Evolutionary conservation across 2,113 vertebrate genomes (phyloP), one percentile per base, ranked within the genome.

Genomic region (Dipodomys spectabilis): DNA sequence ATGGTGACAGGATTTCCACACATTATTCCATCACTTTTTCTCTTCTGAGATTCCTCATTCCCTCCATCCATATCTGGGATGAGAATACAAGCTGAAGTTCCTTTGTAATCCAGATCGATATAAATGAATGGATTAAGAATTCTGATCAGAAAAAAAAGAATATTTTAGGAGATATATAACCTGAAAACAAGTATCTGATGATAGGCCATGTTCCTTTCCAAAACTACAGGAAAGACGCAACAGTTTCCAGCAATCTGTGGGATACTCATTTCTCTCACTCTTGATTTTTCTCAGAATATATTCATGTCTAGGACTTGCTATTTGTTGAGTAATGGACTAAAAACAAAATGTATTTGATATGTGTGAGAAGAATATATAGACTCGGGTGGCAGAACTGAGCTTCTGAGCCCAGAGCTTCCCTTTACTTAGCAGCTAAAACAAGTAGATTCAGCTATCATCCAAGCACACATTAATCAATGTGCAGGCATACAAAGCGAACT

Each of bases 91-190:
- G 65, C 35, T 53, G 9, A 94, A 93, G 80, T 95, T 78, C 20
- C n/a, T 93, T 91, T 90, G 22, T 81, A 22, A 57, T 78, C 35
- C 32, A 80, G 49, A 74, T 15, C 18, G 28, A 45, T 64, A 82
- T 32, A 84, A 44, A 64, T 82, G 88, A 92, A 88, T 93, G 77
- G 64, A 64, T 71, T 68, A 80, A 80, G 69, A 93, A 60, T 83
- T 89, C 60, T 15, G 53, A 57, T 13, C 53, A 57, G 53, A 57
- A 16, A 57, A 13, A 57, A 57, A 57, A 57, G 49, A 39, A 39
- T 80, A 64, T 53, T 90, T 73, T 20, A 87, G 39, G 27, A 94
- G 82, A 82, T 49, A 32, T 11, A 11, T 69, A 82, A 78, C 2
- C 9, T 30, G 16, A 18, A 30, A 92, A 25, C 39, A 64, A 22